Percentiles rank a stretch among this genome's conserved stretches.
phyloP scores from a whole-genome alignment of 1,140 invertebrate genomes.

The Pristionchus pacificus region DNA sequence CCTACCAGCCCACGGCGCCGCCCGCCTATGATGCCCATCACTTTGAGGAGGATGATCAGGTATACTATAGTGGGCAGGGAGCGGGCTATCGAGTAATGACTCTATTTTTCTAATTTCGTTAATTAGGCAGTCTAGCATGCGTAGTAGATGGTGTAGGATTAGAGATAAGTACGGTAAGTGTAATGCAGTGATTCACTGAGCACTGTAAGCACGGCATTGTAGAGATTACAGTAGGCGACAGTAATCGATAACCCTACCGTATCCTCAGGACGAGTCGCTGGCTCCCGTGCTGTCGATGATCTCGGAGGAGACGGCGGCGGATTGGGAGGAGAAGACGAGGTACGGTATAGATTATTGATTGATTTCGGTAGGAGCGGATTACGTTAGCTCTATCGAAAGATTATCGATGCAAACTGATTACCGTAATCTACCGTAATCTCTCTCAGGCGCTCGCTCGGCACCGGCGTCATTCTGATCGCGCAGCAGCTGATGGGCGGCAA shows the following conservation, averaged over 20 bases:
- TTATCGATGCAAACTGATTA: no score
- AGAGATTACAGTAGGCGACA: no score
- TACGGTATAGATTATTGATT: no score
- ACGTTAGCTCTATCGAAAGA: no score
- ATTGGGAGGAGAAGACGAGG: slow-evolving; percentile 16
- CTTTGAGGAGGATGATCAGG: slow-evolving; percentile 24
- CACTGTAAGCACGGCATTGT: no score
- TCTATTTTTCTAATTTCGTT: no score
- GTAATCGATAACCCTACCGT: no score
- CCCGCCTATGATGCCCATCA: slow-evolving; percentile 31
- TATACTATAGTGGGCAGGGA: no score
- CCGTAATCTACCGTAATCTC: no score
- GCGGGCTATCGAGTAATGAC: no score
- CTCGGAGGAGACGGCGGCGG: slow-evolving; percentile 25
- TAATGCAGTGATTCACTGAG: background rate
- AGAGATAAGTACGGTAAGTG: slow-evolving; percentile 16
- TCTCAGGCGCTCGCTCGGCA: slow-evolving; percentile 29
- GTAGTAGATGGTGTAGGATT: slow-evolving; percentile 22
- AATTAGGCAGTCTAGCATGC: no score
- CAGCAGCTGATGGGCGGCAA: slow-evolving; percentile 42
- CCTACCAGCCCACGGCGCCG: slow-evolving; percentile 23
- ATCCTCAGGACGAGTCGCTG: slow-evolving; percentile 32
- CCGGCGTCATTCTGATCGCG: slow-evolving; percentile 44
- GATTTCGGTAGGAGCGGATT: no score
- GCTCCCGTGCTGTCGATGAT: slow-evolving; percentile 41